Base-by-base conservation (phyloP, 2,113 vertebrate species). In the Trochalopteron elliotii region DNA sequence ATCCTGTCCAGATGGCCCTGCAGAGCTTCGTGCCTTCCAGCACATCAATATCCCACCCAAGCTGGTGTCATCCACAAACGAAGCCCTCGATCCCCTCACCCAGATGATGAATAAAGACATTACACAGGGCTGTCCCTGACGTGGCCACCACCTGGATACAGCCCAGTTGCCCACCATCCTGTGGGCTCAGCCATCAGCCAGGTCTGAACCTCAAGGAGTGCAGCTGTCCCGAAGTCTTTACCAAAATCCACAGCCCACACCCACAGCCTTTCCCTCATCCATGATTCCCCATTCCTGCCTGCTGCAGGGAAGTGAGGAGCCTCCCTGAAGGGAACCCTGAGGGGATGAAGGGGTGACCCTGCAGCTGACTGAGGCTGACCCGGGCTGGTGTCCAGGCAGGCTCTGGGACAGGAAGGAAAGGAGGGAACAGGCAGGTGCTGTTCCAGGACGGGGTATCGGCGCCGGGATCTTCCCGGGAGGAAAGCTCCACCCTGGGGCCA, bases 381-480 rank as follows among this genome's bases (percentile, higher is more conserved):
- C 0, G 28, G 72, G 72, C 81, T 72, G 0, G 1, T 3, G 7
- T 84, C 76, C 74, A 44, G 78, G 13, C 2, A 15, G 30, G 50
- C 76, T 86, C 22, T 5, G 15, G 74, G 50, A 37, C 52, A 79
- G 93, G 78, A 96, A 68, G 89, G 93, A 94, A 95, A 82, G 5
- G 47, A 64, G 57, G 83, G 57, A 75, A 78, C 4, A 0, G 85
- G 88, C 90, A 83, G 83, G 86, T 75, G 89, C 2, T 23, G 50
- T 44, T 72, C 30, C 13, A 12, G 39, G 55, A 78, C 2, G 3
- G 55, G 35, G 12, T 59, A 82, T 71, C 25, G 0, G n/a, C n/a
- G 8, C 57, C 2, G 13, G 11, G 55, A 89, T 87, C 83, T 89
- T 39, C 83, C 76, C 0, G 5, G 57, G 79, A 88, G 83, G 91